Percentiles rank a stretch among this genome's conserved stretches.
Evolutionary conservation across 2,113 vertebrate species (phyloP).

Genomic region (Apteryx owenii): DNA sequence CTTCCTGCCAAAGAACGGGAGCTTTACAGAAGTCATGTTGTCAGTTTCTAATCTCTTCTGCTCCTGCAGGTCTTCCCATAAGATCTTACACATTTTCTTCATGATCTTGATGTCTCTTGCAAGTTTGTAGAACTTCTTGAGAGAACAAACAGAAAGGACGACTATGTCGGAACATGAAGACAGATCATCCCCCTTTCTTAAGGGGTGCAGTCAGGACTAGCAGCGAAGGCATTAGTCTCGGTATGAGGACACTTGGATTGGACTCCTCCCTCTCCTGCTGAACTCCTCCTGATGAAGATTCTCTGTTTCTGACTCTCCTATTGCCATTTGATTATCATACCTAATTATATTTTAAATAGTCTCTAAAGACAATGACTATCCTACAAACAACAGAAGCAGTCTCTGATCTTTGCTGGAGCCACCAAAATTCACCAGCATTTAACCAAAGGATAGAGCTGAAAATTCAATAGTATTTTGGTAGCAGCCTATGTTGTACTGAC

Average conservation of each 20-base stretch:
- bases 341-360: background rate
- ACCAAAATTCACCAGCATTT: background rate
- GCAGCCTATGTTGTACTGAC: background rate
- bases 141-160: constrained; percentile 27
- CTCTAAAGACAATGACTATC: background rate
- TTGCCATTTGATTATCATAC: background rate
- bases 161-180: background rate
- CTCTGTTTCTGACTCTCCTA: background rate
- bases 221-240: background rate
- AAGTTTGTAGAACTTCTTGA: constrained; percentile 50
- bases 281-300: background rate
- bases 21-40: background rate
- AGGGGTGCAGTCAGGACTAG: background rate
- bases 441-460: background rate
- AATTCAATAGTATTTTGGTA: background rate
- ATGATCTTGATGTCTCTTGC: constrained; percentile 15
- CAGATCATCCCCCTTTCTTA: background rate
- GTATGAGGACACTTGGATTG: background rate
- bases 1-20: background rate
- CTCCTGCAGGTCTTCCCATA: constrained; percentile 37
- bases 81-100: constrained; percentile 60
- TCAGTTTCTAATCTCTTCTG: constrained; percentile 25
- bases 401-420: background rate
- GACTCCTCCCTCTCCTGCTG: background rate
- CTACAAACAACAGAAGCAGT: background rate